phyloP scores from a whole-genome alignment of 2,888 invertebrate genomes.

The Buathra laborator region DNA sequence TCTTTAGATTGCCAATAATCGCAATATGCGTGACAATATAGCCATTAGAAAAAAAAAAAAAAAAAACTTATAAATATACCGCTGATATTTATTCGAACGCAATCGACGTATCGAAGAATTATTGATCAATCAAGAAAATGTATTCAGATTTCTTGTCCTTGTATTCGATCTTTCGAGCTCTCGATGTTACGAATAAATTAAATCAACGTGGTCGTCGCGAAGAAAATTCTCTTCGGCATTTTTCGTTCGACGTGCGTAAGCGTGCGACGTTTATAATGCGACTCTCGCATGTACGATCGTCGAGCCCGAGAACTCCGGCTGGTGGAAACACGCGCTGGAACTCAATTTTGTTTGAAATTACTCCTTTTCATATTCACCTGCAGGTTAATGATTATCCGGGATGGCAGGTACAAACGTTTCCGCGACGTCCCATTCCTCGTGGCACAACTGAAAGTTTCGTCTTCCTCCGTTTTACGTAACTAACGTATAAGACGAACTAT shows the following conservation, averaged over 20 bases:
- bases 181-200: conserved; percentile 2
- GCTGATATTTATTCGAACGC: background rate
- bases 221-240: conserved; percentile 9
- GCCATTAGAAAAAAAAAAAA: background rate
- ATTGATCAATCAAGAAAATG: conserved; percentile 26
- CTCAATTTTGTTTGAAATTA: background rate
- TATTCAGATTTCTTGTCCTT: conserved; percentile 9
- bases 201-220: conserved; percentile 1
- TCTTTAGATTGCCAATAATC: background rate
- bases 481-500: background rate
- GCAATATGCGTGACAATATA: conserved; percentile 11
- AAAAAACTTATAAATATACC: background rate
- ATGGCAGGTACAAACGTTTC: conserved; percentile 35
- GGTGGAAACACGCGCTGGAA: background rate
- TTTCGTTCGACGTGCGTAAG: background rate
- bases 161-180: conserved; percentile 7
- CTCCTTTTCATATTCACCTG: conserved; percentile 34
- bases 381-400: conserved; percentile 32
- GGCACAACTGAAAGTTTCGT: conserved; percentile 38
- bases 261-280: background rate
- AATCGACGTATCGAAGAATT: conserved; percentile 17
- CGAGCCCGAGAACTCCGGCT: background rate
- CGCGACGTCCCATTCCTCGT: conserved; percentile 14
- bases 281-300: background rate
- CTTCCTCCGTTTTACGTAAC: conserved; percentile 62